phyloP scores from a whole-genome alignment of 2,888 invertebrate species.

The Pyrrhosoma nymphula region DNA sequence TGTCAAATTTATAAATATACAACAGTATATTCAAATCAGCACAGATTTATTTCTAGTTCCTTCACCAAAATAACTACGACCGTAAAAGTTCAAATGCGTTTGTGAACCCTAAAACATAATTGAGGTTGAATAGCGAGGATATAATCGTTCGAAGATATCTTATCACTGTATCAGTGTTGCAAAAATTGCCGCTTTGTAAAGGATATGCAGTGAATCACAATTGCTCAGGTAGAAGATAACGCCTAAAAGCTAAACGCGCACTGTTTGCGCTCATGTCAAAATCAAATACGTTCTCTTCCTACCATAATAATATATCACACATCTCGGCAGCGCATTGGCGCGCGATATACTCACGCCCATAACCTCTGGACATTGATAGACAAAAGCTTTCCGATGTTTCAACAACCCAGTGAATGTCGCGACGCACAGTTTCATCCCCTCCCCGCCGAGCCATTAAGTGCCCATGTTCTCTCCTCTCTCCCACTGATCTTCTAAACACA shows the following conservation, averaged over 20 bases:
- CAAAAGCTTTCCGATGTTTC: background rate
- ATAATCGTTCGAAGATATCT: no score
- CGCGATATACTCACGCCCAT: background rate
- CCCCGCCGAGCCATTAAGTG: background rate
- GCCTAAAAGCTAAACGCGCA: background rate
- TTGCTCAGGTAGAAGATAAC: no score
- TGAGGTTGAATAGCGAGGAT: no score
- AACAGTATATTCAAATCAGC: no score
- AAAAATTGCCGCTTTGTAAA: background rate
- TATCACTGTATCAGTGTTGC: no score
- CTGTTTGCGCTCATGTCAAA: background rate
- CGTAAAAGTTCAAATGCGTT: no score
- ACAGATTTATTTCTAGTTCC: background rate
- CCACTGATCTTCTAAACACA: constrained; percentile 13
- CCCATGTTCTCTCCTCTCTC: background rate
- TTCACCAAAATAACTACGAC: background rate
- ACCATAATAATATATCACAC: background rate
- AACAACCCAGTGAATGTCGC: background rate
- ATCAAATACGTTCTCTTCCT: background rate
- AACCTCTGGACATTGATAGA: background rate
- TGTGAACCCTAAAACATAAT: no score
- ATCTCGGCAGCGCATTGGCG: background rate
- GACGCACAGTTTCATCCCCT: background rate
- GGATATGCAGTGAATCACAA: background rate
- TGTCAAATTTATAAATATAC: no score